phyloP scores from a whole-genome alignment of 2,888 invertebrate genomes.

The Rhingia rostrata region DNA sequence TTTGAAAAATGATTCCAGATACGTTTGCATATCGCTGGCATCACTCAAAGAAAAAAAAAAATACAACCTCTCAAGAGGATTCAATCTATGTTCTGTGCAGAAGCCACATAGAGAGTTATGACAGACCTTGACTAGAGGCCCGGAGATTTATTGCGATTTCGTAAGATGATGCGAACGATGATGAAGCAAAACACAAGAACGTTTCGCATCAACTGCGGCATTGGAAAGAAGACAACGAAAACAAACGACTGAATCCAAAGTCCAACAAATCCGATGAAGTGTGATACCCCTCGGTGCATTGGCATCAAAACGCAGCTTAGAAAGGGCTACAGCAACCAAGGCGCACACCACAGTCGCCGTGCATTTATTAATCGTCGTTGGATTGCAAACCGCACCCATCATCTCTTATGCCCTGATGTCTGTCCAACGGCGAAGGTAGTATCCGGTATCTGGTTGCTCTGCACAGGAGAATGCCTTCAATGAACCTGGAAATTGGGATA shows the following conservation, averaged over 20 bases:
- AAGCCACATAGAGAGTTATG: constrained; percentile 36
- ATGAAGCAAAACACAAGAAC: constrained; percentile 48
- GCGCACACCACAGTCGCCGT: neutral
- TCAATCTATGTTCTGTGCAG: constrained; percentile 34
- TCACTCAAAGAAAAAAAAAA: constrained; percentile 16
- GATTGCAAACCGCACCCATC: constrained; percentile 48
- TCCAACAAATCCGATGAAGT: constrained; percentile 61
- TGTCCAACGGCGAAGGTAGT: constrained; percentile 48
- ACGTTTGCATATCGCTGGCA: constrained; percentile 33
- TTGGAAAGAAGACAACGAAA: constrained; percentile 20
- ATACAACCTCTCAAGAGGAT: constrained; percentile 17
- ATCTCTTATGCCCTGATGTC: neutral
- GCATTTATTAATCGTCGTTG: constrained; percentile 41
- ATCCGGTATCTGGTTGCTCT: constrained; percentile 44
- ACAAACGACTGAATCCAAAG: constrained; percentile 44
- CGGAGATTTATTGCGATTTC: constrained; percentile 61
- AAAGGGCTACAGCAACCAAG: constrained; percentile 2
- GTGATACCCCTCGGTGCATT: constrained; percentile 49
- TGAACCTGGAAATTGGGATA: constrained; percentile 72
- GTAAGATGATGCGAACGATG: constrained; percentile 52
- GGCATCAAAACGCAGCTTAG: constrained; percentile 10
- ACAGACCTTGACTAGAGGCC: constrained; percentile 56
- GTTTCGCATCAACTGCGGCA: constrained; percentile 51
- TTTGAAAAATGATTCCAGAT: constrained; percentile 47
- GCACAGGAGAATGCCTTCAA: constrained; percentile 43